Evolutionary conservation across 1,140 invertebrate genomes (phyloP).

Genomic region (Planococcus citri): DNA sequence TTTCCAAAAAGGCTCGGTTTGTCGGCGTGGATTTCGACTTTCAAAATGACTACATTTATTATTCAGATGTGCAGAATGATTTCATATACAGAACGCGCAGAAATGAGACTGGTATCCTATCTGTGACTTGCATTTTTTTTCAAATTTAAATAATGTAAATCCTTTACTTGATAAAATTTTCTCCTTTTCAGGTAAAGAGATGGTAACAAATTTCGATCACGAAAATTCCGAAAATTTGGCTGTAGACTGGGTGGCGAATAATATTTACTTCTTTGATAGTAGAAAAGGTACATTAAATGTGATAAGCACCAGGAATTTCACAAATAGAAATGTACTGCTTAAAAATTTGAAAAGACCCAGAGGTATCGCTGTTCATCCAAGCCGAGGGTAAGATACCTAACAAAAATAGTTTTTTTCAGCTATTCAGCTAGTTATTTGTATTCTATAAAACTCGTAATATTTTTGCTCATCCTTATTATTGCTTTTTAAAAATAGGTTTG

Average conservation of each 20-base stretch:
- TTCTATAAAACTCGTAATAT: background rate
- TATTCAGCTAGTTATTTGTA: background rate
- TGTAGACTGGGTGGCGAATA: constrained; percentile 94
- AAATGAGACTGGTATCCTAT: constrained; percentile 59
- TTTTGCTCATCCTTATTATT: background rate
- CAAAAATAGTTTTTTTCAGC: background rate
- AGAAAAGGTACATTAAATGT: constrained; percentile 91
- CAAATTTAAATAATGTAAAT: background rate
- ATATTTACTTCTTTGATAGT: constrained; percentile 96
- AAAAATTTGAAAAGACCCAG: constrained; percentile 82
- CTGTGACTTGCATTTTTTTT: background rate
- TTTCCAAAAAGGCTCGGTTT: constrained; percentile 80
- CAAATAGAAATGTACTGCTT: constrained; percentile 67
- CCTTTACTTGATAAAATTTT: too few relatives aligned
- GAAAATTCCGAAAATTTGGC: constrained; percentile 94
- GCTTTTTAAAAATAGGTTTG: constrained; percentile 40
- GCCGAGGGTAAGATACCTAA: constrained; percentile 50
- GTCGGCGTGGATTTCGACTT: constrained; percentile 94
- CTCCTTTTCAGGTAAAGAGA: constrained; percentile 52
- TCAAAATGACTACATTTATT: constrained; percentile 83
- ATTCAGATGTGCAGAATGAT: constrained; percentile 92
- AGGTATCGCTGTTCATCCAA: constrained; percentile 92
- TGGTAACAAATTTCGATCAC: constrained; percentile 88
- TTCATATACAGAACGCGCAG: constrained; percentile 85
- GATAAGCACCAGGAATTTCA: constrained; percentile 70